Conservation (phyloP, 2,888 invertebrate species). For the Argynnis bischoffii region DNA sequence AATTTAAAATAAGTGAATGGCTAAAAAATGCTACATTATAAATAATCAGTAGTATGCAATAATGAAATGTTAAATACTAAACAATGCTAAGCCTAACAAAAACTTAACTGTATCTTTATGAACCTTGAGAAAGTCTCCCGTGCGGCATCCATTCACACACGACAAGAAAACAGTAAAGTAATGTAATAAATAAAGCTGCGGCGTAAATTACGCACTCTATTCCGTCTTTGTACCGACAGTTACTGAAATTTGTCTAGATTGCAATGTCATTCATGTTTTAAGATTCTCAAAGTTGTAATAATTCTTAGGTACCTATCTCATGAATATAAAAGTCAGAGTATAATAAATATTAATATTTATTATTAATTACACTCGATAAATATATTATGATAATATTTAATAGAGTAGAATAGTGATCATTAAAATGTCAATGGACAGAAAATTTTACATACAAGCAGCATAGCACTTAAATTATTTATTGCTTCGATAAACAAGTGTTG, state of each 20-base stretch:
- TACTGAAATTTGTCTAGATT: conserved; percentile 28
- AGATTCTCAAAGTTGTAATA: conserved; percentile 1
- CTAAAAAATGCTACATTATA: background rate
- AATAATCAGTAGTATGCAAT: background rate
- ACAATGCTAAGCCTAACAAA: conserved; percentile 49
- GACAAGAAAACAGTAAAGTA: conserved; percentile 51
- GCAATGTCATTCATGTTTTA: conserved; percentile 9
- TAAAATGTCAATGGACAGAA: too few relatives aligned
- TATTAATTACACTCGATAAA: too few relatives aligned
- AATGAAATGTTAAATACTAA: conserved; percentile 13
- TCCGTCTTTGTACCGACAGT: conserved; percentile 31
- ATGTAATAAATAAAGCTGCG: conserved; percentile 52
- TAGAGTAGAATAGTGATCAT: too few relatives aligned
- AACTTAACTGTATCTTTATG: conserved; percentile 56
- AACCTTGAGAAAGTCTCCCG: conserved; percentile 53
- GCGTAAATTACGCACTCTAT: conserved; percentile 49
- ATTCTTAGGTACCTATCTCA: background rate
- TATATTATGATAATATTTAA: too few relatives aligned
- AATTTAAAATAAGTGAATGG: background rate
- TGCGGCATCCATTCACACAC: conserved; percentile 51
- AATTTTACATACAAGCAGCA: too few relatives aligned
- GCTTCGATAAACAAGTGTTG: background rate
- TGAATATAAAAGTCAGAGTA: background rate
- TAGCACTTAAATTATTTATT: too few relatives aligned
- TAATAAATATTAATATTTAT: too few relatives aligned